Evolutionary conservation across 2,888 invertebrate genomes (phyloP).

Genomic region (Baccha elongata): DNA sequence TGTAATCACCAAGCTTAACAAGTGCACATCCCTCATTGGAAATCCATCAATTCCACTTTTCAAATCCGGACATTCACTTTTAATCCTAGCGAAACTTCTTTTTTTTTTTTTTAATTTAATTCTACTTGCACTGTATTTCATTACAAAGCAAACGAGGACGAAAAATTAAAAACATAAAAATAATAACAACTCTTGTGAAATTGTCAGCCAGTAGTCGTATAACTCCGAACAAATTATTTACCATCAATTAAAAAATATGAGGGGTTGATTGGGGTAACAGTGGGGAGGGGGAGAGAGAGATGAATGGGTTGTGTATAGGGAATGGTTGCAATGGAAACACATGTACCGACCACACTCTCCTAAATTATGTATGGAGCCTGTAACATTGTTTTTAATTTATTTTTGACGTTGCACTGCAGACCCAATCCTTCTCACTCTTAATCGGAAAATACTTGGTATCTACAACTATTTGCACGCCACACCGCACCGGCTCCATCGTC

Average conservation of each 20-base stretch:
- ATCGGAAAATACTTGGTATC: conserved; percentile 52
- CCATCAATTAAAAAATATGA: conserved; percentile 64
- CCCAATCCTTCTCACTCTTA: conserved; percentile 50
- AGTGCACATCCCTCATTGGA: conserved; percentile 35
- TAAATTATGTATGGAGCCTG: conserved; percentile 64
- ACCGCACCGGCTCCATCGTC: neutral
- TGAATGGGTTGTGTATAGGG: neutral
- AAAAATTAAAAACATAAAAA: conserved; percentile 35
- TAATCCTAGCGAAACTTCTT: conserved; percentile 63
- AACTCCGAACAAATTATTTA: conserved; percentile 60
- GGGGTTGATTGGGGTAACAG: conserved; percentile 24
- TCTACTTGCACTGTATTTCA: conserved; percentile 8
- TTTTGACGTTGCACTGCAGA: conserved; percentile 53
- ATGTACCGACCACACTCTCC: conserved; percentile 67
- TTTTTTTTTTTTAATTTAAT: conserved; percentile 49
- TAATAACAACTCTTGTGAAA: conserved; percentile 49
- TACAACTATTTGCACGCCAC: conserved; percentile 56
- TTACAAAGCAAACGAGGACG: conserved; percentile 19
- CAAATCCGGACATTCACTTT: conserved; percentile 56
- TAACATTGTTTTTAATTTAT: conserved; percentile 61
- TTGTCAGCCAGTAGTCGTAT: conserved; percentile 44
- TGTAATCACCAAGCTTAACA: conserved; percentile 58
- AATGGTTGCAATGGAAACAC: conserved; percentile 65
- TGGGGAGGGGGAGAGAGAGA: neutral
- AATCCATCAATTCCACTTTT: conserved; percentile 61